These are phyloP conservation scores for Notolabrus celidotus DNA, from an alignment of 2,797 vertebrate species.

Conservation along the genomic window DNA sequence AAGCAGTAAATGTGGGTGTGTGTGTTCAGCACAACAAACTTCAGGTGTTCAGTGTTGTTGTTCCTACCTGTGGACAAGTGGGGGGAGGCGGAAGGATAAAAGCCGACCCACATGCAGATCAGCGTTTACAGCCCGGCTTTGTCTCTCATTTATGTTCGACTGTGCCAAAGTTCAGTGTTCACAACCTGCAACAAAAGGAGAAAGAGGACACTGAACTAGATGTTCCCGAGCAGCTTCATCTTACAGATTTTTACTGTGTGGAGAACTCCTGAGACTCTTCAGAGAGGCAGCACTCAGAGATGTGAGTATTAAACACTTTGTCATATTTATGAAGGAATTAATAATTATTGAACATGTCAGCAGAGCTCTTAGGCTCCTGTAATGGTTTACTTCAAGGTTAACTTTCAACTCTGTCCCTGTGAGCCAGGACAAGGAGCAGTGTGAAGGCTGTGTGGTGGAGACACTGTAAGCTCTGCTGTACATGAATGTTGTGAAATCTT, in stretches of 20 bases:
- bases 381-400: conserved; percentile 46
- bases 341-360: conserved; percentile 22
- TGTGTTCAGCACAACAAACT: conserved; percentile 72
- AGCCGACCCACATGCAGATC: conserved; percentile 60
- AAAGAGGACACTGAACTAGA: conserved; percentile 67
- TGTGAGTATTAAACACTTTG: conserved; percentile 53
- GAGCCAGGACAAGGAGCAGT: not conserved
- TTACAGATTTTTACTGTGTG: conserved; percentile 45
- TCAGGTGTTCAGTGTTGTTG: conserved; percentile 12
- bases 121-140: conserved; percentile 48
- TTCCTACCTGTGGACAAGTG: conserved; percentile 38
- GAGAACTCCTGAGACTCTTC: conserved; percentile 29
- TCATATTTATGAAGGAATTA: conserved; percentile 39
- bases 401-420: conserved; percentile 31
- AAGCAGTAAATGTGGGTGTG: conserved; percentile 57
- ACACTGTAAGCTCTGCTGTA: not conserved
- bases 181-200: conserved; percentile 65
- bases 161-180: conserved; percentile 77
- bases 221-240: conserved; percentile 50
- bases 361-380: not conserved
- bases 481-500: not conserved
- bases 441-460: not conserved
- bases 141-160: conserved; percentile 42
- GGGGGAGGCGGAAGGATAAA: conserved; percentile 47
- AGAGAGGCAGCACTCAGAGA: not conserved